A percentile compares a stretch with the other conserved stretches of the same genome.
phyloP scores from a whole-genome alignment of 2,888 invertebrate species.

The Shargacucullia verbasci region DNA sequence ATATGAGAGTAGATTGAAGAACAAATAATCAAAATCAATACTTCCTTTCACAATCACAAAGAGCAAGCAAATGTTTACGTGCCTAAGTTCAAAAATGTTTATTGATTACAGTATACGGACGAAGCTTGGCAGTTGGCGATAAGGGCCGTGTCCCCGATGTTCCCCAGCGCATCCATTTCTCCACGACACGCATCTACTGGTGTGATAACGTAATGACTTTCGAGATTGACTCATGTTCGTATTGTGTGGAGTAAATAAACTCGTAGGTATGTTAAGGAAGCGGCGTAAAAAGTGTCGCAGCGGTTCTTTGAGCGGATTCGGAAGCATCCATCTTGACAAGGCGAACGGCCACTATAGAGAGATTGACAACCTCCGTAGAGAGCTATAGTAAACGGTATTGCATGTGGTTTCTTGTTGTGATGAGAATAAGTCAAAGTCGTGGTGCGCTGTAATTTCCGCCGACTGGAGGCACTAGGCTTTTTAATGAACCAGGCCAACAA shows the following conservation, averaged over 20 bases:
- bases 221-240: slow-evolving; percentile 79
- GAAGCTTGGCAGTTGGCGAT: slow-evolving; percentile 70
- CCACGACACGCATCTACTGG: slow-evolving; percentile 67
- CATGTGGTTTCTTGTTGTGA: too few species aligned
- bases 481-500: too few species aligned
- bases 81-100: slow-evolving; percentile 78
- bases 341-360: neutral
- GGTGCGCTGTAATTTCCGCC: too few species aligned
- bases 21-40: slow-evolving; percentile 15
- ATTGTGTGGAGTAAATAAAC: slow-evolving; percentile 74
- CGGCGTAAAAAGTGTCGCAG: slow-evolving; percentile 18
- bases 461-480: too few species aligned
- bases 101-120: slow-evolving; percentile 77
- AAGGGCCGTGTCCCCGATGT: slow-evolving; percentile 67
- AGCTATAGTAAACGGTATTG: neutral
- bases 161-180: slow-evolving; percentile 74
- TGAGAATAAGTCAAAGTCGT: too few species aligned
- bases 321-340: neutral
- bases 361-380: neutral
- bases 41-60: slow-evolving; percentile 50
- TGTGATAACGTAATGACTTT: slow-evolving; percentile 84
- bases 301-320: slow-evolving; percentile 20
- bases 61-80: slow-evolving; percentile 63
- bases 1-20: too few species aligned
- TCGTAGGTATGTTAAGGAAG: slow-evolving; percentile 45